Percentiles rank a stretch among this genome's conserved stretches.
Evolutionary conservation across 2,888 invertebrate genomes (phyloP).

Genomic region (Holacanthella duospinosa): DNA sequence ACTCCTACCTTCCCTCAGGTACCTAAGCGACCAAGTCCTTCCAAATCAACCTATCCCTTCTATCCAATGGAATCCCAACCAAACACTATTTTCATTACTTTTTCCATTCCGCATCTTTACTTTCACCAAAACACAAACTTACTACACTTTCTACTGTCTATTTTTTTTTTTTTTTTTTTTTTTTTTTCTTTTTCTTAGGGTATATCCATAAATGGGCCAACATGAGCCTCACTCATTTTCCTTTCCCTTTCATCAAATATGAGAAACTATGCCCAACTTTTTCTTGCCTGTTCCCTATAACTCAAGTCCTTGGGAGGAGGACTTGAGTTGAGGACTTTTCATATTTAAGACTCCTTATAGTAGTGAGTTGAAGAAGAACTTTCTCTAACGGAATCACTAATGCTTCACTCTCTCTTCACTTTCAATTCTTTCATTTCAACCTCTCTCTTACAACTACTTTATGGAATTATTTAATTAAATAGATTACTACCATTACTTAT

Average conservation of each 20-base stretch:
- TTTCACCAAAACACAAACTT: no score
- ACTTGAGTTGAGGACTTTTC: no score
- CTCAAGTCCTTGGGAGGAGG: background rate
- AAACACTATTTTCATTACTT: no score
- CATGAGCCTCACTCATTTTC: no score
- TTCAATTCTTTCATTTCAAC: background rate
- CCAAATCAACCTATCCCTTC: background rate
- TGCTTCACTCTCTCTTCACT: constrained; percentile 13
- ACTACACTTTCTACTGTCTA: no score
- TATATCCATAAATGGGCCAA: background rate
- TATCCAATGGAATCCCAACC: no score
- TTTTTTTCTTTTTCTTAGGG: no score
- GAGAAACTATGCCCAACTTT: background rate
- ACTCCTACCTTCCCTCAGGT: background rate
- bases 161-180: no score
- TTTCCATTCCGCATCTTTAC: no score
- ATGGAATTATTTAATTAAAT: background rate
- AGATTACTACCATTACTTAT: no score
- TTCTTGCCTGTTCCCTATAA: background rate
- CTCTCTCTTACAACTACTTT: no score
- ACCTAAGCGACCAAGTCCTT: background rate
- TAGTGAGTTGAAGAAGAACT: constrained; percentile 13
- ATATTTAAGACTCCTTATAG: no score
- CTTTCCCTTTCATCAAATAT: background rate
- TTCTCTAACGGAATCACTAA: constrained; percentile 29